Evolutionary conservation across 2,797 vertebrate genomes (phyloP), one percentile per base, ranked within the genome.

Genomic region (Threskiornis aethiopicus): DNA sequence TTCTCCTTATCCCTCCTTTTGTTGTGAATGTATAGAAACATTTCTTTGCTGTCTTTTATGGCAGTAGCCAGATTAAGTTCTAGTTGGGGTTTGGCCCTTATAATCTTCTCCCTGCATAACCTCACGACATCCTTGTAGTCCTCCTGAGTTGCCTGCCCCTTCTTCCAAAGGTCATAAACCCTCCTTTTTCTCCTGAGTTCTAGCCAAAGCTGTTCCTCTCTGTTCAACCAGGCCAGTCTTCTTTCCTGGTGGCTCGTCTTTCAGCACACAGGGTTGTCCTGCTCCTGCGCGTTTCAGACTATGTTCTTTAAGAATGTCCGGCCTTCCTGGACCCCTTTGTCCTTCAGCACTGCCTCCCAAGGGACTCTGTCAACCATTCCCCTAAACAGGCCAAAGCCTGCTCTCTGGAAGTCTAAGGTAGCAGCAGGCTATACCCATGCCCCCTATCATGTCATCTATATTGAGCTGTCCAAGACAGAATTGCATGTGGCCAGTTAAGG

Each of bases 191-290:
- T 15, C 9, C 5, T 26, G 12, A 55, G 8, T 31, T 72, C 9
- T 19, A 52, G 20, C 3, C 2, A 79, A 75, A 73, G 3, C 5
- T 41, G 39, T 41, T 41, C 39, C 39, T 31, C 22, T 59, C 9
- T 46, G 3, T 61, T 58, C 28, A 73, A 11, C 13, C 19, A 46
- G 5, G 3, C 5, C 4, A 2, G 12, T 66, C 24, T 79, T 64
- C 17, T 49, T 87, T 2, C 17, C 35, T 5, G 1, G 3, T 5
- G 3, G 13, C 21, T 67, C 1, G 0, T 44, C 59, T 64, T 80
- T 69, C 16, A 4, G 19, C 6, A 37, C 5, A 19, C 3, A 8
- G 5, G 8, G 2, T 15, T 6, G 4, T 4, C 19, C 19, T 81
- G 13, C 12, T 62, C 8, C 65, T 65, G 16, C 1, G 3, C 3